A percentile compares a stretch with the other conserved stretches of the same genome.
Conservation (phyloP, 2,888 invertebrate species). For the Anthoptus insignis region DNA sequence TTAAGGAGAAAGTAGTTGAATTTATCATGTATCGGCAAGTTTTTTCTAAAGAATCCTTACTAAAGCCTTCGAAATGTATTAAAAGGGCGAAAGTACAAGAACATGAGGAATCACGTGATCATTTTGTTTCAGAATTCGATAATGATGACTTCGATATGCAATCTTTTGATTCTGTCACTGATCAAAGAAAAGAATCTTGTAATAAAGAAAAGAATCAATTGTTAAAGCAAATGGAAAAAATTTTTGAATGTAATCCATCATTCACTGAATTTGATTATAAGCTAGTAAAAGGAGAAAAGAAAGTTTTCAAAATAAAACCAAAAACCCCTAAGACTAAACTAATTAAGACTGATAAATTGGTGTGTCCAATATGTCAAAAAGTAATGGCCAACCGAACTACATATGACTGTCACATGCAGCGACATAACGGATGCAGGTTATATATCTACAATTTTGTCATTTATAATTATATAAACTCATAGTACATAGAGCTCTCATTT, state of each 20-base stretch:
- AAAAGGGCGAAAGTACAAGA: neutral
- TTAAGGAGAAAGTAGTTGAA: constrained; percentile 22
- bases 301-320: neutral
- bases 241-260: constrained; percentile 1
- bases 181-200: neutral
- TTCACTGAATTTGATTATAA: constrained; percentile 5
- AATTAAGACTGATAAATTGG: constrained; percentile 45
- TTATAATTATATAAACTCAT: too few species aligned
- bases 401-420: constrained; percentile 71
- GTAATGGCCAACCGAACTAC: constrained; percentile 64
- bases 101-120: neutral
- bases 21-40: constrained; percentile 20
- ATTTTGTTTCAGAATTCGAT: neutral
- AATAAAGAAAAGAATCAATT: constrained; percentile 1
- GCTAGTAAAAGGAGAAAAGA: constrained; percentile 2
- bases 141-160: neutral
- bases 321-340: constrained; percentile 25
- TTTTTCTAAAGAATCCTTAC: constrained; percentile 1
- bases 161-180: neutral
- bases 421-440: constrained; percentile 64
- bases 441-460: too few species aligned
- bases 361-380: constrained; percentile 68
- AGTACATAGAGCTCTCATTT: too few species aligned
- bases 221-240: constrained; percentile 5
- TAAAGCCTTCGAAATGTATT: neutral